Base-by-base conservation (phyloP, 2,888 invertebrate species). In the Agriopis marginaria region DNA sequence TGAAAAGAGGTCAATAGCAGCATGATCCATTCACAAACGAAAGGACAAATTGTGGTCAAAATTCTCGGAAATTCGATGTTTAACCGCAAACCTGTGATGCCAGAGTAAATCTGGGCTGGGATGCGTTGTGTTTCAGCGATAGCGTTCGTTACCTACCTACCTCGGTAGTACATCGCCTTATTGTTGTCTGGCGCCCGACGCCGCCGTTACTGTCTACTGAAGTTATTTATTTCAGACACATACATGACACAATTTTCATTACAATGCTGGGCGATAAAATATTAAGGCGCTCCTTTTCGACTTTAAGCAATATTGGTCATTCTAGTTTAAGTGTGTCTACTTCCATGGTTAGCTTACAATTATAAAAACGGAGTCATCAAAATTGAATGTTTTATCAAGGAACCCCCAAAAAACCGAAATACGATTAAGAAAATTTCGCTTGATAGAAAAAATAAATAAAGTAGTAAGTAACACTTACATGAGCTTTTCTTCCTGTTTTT, bases 111-210 rank as follows among this genome's bases (percentile, higher is more conserved):
- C 50, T 50, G 23, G 42, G 40, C 50, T 50, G 23, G 42, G 40
- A n/a, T n/a, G 42, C 9, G 23, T 2, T 55, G 56, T 17, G 49
- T 2, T n/a, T 56, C 39, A 17, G 54, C 47, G 51, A 54, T 60
- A 42, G 23, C 50, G 17, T n/a, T n/a, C n/a, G n/a, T n/a, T n/a
- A n/a, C n/a, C n/a, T n/a, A n/a, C n/a, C n/a, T 47, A 47, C 23
- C 11, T 32, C 7, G 54, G 12, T 14, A 56, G 64, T 51, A 63
- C 14, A 50, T 39, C 42, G 40, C 32, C 53, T 70, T 68, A 70
- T 72, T 75, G 70, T 71, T 66, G 70, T 73, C 73, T 75, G 73
- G 64, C 68, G 68, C 55, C 50, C 59, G 55, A 49, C 49, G 49
- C 50, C 58, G 68, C 55, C 71, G 60, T 66, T 67, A 74, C 45